Percentiles rank a stretch among this genome's conserved stretches.
Conservation (phyloP, 2,797 vertebrate genomes). For the Gymnoscopelus braueri region DNA sequence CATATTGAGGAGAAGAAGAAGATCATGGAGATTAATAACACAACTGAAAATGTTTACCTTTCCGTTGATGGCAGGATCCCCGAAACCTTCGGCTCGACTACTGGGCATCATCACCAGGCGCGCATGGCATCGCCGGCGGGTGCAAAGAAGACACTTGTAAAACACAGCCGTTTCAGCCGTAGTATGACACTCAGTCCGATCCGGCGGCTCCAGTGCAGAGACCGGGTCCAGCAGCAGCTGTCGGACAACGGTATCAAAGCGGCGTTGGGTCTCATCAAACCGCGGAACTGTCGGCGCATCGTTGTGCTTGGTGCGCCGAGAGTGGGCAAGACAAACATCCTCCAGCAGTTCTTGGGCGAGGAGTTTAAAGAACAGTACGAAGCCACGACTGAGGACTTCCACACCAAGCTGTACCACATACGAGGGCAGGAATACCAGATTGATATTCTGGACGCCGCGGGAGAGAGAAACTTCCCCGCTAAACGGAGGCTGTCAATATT, state of each 20-base stretch:
- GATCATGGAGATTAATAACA: constrained; percentile 75
- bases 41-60: constrained; percentile 69
- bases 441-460: constrained; percentile 79
- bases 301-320: constrained; percentile 80
- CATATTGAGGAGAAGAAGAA: constrained; percentile 36
- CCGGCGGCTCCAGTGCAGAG: background rate
- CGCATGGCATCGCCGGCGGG: constrained; percentile 23
- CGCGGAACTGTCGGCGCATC: constrained; percentile 75
- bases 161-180: constrained; percentile 15
- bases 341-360: constrained; percentile 73
- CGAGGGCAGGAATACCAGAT: constrained; percentile 77
- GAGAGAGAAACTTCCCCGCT: constrained; percentile 79
- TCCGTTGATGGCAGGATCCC: constrained; percentile 71
- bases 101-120: constrained; percentile 48
- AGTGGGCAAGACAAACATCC: constrained; percentile 80
- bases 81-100: constrained; percentile 63
- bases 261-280: constrained; percentile 59
- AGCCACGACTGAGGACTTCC: constrained; percentile 80
- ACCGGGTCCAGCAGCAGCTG: constrained; percentile 36
- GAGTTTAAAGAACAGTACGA: constrained; percentile 77
- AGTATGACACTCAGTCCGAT: background rate
- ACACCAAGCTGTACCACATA: constrained; percentile 82
- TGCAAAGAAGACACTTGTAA: background rate
- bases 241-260: constrained; percentile 32
- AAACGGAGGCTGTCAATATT: constrained; percentile 81